Base-by-base conservation (phyloP, 2,888 invertebrate genomes). In the Microctonus aethiopoides region DNA sequence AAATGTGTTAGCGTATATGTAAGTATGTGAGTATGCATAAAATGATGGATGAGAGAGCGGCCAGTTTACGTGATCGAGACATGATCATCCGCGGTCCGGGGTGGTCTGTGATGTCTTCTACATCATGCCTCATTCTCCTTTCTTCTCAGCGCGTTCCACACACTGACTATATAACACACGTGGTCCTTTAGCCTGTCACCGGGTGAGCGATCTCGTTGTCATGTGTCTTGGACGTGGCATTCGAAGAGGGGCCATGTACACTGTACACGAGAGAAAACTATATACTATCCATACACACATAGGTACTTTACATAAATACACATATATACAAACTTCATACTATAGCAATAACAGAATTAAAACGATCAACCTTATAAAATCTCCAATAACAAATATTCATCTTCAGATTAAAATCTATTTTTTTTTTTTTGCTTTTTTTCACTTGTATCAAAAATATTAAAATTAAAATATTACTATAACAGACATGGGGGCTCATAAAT, bases 21-120 rank as follows among this genome's bases (percentile, higher is more conserved):
- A 46, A 13, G n/a, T 16, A 46, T 46, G 1, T n/a, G 46, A 7
- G 16, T 46, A 16, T 46, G 79, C 67, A 66, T 79, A 80, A 79
- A 75, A 84, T 86, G 86, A 86, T 86, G 83, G 86, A 86, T 86
- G 84, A 86, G 83, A 79, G 81, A 83, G 85, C 84, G 86, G 85
- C 81, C 83, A 85, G 84, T 86, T 86, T 85, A 85, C 81, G 83
- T 83, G 84, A 84, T 84, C 84, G 81, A 72, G 82, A 84, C 84
- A 84, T 81, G 85, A 85, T 84, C 84, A 78, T 79, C 75, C 75
- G 78, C 80, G 77, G 79, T 81, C 16, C 85, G 83, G 84, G 85
- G 85, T 85, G 85, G 86, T 85, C 85, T 77, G 77, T 77, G 76
- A 74, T 76, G 71, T 74, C 64, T 74, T 70, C 59, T 74, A 32